These are phyloP conservation scores for Philypnodon macrostomus DNA, from an alignment of 2,797 vertebrate species.

Conservation along the genomic window DNA sequence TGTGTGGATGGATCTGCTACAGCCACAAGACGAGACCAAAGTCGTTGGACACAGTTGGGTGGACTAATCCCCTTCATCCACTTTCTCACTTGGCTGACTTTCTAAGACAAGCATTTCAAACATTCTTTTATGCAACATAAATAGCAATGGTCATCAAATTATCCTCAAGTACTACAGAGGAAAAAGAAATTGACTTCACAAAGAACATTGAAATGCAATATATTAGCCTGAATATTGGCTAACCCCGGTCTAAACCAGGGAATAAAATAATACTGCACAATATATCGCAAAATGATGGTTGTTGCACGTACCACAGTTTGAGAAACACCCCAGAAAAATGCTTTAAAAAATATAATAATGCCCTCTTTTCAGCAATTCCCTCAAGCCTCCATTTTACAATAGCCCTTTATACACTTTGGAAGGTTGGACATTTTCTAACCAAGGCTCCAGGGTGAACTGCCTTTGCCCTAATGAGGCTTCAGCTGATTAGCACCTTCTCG, in stretches of 20 bases:
- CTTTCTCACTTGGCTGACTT: conserved; percentile 22
- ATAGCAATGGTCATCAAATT: too few species aligned
- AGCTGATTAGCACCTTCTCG: conserved; percentile 47
- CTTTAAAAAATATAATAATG: conserved; percentile 49
- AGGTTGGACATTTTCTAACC: conserved; percentile 26
- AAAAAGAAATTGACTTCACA: too few species aligned
- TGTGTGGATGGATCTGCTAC: conserved; percentile 42
- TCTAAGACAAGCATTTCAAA: conserved; percentile 29
- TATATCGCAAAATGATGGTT: too few species aligned
- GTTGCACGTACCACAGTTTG: too few species aligned
- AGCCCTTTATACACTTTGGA: conserved; percentile 38
- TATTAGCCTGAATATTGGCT: too few species aligned
- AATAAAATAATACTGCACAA: too few species aligned
- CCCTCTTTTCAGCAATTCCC: conserved; percentile 40
- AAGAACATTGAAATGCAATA: too few species aligned
- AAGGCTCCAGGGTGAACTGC: conserved; percentile 21
- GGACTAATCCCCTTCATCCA: conserved; percentile 17
- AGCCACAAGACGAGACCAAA: conserved; percentile 17
- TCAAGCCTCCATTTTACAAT: conserved; percentile 27
- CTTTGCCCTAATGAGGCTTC: conserved; percentile 36
- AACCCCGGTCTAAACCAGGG: too few species aligned
- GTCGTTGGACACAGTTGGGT: conserved; percentile 26
- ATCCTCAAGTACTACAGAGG: too few species aligned
- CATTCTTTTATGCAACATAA: conserved; percentile 1
- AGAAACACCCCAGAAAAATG: conserved; percentile 30